A percentile compares a stretch with the other conserved stretches of the same genome.
Evolutionary conservation across 2,888 invertebrate species (phyloP).

Genomic region (Fissipunctia ypsillon): DNA sequence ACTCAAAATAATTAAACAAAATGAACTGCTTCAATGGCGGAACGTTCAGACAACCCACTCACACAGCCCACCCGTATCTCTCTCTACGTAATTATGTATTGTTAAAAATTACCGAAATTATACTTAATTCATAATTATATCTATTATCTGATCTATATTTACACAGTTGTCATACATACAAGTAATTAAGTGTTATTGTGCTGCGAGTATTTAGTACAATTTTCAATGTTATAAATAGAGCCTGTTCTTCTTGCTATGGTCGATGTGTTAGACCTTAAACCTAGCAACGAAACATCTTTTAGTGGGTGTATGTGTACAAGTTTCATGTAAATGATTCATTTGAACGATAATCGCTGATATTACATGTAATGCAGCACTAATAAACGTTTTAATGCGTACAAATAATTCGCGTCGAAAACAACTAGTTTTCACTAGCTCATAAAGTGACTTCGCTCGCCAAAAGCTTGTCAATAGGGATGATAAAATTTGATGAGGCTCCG

Average conservation of each 20-base stretch:
- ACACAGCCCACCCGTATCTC: background rate
- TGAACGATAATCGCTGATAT: too few relatives aligned
- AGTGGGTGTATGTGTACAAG: background rate
- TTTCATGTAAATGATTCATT: too few relatives aligned
- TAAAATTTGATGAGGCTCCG: slow-evolving; percentile 85
- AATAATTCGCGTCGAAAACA: slow-evolving; percentile 34
- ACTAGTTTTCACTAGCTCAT: slow-evolving; percentile 71
- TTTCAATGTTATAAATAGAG: slow-evolving; percentile 28
- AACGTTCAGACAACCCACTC: background rate
- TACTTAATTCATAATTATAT: slow-evolving; percentile 5
- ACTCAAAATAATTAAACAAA: background rate
- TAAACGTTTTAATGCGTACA: slow-evolving; percentile 17
- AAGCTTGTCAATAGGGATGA: slow-evolving; percentile 85
- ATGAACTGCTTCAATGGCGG: background rate
- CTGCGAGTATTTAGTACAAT: slow-evolving; percentile 25
- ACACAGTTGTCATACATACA: slow-evolving; percentile 43
- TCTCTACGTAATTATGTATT: background rate
- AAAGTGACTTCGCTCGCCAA: slow-evolving; percentile 80
- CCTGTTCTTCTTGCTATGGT: slow-evolving; percentile 19
- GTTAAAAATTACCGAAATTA: background rate
- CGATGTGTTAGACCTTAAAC: slow-evolving; percentile 25
- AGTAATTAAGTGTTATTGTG: slow-evolving; percentile 45
- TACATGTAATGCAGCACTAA: too few relatives aligned
- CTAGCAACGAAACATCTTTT: background rate
- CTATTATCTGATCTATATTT: slow-evolving; percentile 38